Conservation (phyloP, 1,140 invertebrate genomes). For the Pseudomyrmex sp. region DNA sequence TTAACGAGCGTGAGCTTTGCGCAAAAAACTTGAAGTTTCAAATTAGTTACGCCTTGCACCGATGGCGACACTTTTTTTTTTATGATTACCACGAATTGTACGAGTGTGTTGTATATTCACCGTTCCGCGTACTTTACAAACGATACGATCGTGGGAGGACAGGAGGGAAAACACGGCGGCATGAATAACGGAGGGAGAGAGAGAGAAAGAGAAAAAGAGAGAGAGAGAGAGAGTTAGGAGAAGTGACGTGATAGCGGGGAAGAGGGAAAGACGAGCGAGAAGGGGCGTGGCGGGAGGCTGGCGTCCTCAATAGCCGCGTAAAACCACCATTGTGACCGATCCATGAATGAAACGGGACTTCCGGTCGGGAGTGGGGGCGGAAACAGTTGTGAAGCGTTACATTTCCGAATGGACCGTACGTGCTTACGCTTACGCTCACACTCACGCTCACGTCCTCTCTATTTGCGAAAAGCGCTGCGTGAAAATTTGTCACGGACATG, state of each 20-base stretch:
- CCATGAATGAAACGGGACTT: conserved; percentile 83
- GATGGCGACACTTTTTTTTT: conserved; percentile 56
- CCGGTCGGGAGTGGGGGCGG: conserved; percentile 81
- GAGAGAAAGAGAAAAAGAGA: not conserved
- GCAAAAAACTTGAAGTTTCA: conserved; percentile 47
- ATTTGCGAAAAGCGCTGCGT: conserved; percentile 35
- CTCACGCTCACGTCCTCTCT: not conserved
- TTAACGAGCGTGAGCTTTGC: conserved; percentile 13
- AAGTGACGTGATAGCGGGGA: not conserved
- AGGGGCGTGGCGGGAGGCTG: conserved; percentile 73
- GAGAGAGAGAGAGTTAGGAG: not conserved
- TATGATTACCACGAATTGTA: conserved; percentile 54
- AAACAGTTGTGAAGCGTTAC: conserved; percentile 82
- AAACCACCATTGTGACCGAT: conserved; percentile 83
- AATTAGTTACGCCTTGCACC: conserved; percentile 43
- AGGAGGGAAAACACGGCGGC: not conserved
- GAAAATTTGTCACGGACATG: conserved; percentile 5
- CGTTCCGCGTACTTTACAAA: conserved; percentile 54
- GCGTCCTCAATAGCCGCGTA: conserved; percentile 82
- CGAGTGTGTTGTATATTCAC: conserved; percentile 48
- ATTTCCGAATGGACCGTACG: conserved; percentile 78
- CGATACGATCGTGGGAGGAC: conserved; percentile 18
- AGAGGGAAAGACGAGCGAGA: conserved; percentile 34
- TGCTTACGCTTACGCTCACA: conserved; percentile 64
- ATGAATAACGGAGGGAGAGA: conserved; percentile 2